Evolutionary conservation across 1,140 invertebrate genomes (phyloP).

Genomic region (Araneus ventricosus): DNA sequence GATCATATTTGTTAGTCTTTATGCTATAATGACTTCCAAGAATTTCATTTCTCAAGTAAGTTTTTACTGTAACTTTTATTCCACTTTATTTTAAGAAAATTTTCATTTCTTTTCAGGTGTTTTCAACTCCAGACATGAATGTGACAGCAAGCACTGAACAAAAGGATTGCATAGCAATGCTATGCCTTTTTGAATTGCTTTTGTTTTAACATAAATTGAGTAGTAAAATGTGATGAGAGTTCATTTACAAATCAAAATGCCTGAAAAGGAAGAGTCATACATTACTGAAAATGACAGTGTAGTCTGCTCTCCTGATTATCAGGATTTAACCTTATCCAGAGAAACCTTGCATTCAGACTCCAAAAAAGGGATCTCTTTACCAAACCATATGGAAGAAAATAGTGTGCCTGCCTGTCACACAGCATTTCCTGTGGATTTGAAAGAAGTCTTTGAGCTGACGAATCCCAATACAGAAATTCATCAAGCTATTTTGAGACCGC

Average conservation of each 20-base stretch:
- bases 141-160: background rate
- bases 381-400: constrained; percentile 42
- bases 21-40: no score
- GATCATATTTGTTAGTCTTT: no score
- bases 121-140: no score
- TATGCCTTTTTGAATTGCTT: no score
- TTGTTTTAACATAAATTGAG: background rate
- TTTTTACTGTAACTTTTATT: no score
- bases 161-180: no score
- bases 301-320: constrained; percentile 64
- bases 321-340: constrained; percentile 50
- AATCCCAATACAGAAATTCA: constrained; percentile 68
- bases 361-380: constrained; percentile 1
- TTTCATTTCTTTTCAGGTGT: no score
- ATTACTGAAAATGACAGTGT: constrained; percentile 41
- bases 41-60: no score
- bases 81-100: no score
- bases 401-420: constrained; percentile 59
- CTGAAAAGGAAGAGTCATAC: constrained; percentile 65
- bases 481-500: constrained; percentile 54
- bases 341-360: constrained; percentile 47
- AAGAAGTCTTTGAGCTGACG: constrained; percentile 72
- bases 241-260: constrained; percentile 31
- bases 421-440: constrained; percentile 71
- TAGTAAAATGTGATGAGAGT: background rate